Percentiles rank a stretch among this genome's conserved stretches.
Conservation (phyloP, 2,888 invertebrate species). For the Chelonus formosanus region DNA sequence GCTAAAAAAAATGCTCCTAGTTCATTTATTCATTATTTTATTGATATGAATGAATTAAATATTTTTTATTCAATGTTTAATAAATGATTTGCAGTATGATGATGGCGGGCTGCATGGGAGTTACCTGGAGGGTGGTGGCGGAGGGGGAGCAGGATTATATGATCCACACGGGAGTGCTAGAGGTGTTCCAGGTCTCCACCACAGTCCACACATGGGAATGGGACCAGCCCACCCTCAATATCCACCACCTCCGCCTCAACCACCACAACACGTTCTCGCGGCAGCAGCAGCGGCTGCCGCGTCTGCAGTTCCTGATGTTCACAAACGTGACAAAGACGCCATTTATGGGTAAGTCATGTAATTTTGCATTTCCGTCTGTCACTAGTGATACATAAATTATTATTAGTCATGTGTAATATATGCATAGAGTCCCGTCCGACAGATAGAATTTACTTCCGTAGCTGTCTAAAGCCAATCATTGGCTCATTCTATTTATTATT, state of each 20-base stretch:
- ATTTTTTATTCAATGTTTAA: no score
- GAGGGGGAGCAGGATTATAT: constrained; percentile 74
- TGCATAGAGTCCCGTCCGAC: not conserved
- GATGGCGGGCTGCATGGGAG: constrained; percentile 87
- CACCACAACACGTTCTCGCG: constrained; percentile 81
- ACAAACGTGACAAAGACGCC: constrained; percentile 98
- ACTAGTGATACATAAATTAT: not conserved
- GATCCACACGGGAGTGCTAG: constrained; percentile 78
- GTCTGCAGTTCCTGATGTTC: constrained; percentile 82
- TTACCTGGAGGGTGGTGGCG: constrained; percentile 84
- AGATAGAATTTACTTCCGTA: not conserved
- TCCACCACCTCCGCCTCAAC: constrained; percentile 76
- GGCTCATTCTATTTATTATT: no score
- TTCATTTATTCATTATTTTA: no score
- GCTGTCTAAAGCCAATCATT: no score
- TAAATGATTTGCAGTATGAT: constrained; percentile 78
- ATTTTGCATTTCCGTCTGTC: constrained; percentile 38
- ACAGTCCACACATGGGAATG: constrained; percentile 71
- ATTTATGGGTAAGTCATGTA: constrained; percentile 90
- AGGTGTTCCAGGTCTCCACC: constrained; percentile 70
- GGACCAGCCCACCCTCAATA: constrained; percentile 73
- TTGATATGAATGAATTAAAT: no score
- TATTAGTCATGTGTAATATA: not conserved
- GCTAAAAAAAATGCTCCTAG: no score
- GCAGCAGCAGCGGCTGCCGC: constrained; percentile 70